Conservation (phyloP, 2,113 vertebrate species). For the Uropsilus gracilis region DNA sequence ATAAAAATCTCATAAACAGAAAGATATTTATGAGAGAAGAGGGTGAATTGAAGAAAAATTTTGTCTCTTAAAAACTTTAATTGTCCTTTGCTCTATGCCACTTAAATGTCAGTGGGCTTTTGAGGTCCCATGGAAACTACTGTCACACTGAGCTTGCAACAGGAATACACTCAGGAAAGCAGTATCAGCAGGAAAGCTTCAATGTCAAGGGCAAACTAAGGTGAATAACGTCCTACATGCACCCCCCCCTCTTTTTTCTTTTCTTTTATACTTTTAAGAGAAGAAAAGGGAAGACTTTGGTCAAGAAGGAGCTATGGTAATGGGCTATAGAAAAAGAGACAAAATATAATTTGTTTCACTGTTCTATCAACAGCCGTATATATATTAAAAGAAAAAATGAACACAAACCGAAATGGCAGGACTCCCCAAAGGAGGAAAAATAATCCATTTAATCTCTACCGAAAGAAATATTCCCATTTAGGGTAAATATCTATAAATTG, state of each 20-base stretch:
- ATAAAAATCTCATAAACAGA: neutral
- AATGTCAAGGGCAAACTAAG: slow-evolving; percentile 72
- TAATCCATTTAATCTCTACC: neutral
- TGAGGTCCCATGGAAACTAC: slow-evolving; percentile 44
- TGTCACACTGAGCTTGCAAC: slow-evolving; percentile 61
- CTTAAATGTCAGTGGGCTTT: slow-evolving; percentile 29
- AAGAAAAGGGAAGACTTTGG: slow-evolving; percentile 57
- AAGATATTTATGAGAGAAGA: neutral
- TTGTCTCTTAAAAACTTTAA: slow-evolving; percentile 68
- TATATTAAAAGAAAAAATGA: slow-evolving; percentile 16
- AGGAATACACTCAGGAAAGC: slow-evolving; percentile 66
- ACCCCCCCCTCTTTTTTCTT: neutral
- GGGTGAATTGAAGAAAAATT: neutral
- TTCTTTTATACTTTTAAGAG: neutral
- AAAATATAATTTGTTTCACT: neutral
- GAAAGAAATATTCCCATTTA: slow-evolving; percentile 41
- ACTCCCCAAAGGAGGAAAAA: neutral
- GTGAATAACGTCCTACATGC: neutral
- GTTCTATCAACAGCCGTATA: neutral
- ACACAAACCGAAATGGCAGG: neutral
- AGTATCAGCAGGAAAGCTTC: slow-evolving; percentile 44
- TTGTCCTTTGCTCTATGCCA: slow-evolving; percentile 61
- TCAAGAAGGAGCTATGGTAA: slow-evolving; percentile 8
- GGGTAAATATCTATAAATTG: neutral
- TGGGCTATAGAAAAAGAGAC: neutral